phyloP scores from a whole-genome alignment of 2,888 invertebrate species.

The Enoplolaimus lenunculus region DNA sequence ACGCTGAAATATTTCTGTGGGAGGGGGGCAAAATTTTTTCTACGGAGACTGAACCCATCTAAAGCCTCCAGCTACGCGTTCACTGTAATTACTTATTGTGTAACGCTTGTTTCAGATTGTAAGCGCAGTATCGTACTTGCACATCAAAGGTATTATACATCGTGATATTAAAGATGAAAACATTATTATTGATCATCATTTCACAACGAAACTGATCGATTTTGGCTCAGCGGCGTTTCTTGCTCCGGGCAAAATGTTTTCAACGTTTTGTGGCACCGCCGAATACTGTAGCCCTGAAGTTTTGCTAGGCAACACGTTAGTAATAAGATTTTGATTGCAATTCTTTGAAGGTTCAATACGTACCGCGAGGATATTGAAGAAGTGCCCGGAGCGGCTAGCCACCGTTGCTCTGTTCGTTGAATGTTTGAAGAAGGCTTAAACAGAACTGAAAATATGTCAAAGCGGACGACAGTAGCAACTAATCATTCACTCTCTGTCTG shows the following conservation, averaged over 20 bases:
- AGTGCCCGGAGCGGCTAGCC: no score
- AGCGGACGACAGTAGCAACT: no score
- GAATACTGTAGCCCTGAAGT: slow-evolving; percentile 64
- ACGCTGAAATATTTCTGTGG: slow-evolving; percentile 13
- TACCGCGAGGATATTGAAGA: no score
- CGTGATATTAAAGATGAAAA: slow-evolving; percentile 64
- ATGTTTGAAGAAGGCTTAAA: no score
- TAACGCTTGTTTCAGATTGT: slow-evolving; percentile 50
- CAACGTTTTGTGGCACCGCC: slow-evolving; percentile 60
- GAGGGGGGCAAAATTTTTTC: slow-evolving; percentile 13
- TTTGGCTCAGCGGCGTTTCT: slow-evolving; percentile 59
- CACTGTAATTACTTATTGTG: no score
- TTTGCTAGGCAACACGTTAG: slow-evolving; percentile 54
- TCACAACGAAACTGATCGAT: slow-evolving; percentile 59
- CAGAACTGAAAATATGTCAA: no score
- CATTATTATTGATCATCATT: slow-evolving; percentile 57
- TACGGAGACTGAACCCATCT: no score
- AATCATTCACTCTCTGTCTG: no score
- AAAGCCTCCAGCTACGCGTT: no score
- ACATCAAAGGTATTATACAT: slow-evolving; percentile 55
- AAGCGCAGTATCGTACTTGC: slow-evolving; percentile 56
- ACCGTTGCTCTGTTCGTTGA: no score
- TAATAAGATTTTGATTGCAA: slow-evolving; percentile 15
- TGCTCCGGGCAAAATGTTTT: slow-evolving; percentile 52
- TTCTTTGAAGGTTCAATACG: no score